phyloP scores from a whole-genome alignment of 2,113 vertebrate species.

The Pluvianellus socialis region DNA sequence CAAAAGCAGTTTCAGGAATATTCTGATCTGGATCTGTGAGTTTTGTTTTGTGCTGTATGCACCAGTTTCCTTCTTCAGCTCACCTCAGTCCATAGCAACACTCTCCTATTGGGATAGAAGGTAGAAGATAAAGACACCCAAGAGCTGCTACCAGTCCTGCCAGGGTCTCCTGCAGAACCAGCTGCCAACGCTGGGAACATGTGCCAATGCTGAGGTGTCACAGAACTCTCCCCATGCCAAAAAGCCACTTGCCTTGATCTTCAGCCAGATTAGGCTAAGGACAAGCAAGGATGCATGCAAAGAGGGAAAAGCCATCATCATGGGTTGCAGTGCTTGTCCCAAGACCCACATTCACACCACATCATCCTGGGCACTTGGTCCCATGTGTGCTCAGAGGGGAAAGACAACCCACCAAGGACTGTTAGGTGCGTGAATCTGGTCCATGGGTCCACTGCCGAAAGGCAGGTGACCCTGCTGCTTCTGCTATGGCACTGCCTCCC shows the following conservation, averaged over 20 bases:
- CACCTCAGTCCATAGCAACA: neutral
- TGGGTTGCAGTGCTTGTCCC: neutral
- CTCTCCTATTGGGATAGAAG: rapidly evolving
- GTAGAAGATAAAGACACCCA: neutral
- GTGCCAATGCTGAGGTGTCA: neutral
- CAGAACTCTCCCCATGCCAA: neutral
- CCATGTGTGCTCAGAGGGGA: neutral
- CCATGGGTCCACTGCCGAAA: neutral
- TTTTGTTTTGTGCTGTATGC: neutral
- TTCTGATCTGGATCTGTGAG: neutral
- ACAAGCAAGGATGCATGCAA: neutral
- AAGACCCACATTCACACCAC: neutral
- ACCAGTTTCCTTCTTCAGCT: neutral
- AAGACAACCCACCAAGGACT: neutral
- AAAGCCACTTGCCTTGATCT: neutral
- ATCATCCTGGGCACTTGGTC: too few species aligned
- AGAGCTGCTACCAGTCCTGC: neutral
- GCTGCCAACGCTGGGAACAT: neutral
- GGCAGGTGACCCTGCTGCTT: neutral
- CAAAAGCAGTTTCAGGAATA: neutral
- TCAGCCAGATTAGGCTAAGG: neutral
- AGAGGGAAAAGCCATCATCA: neutral
- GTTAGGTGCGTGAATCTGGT: neutral
- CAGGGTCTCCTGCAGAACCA: neutral
- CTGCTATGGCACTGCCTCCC: neutral